A percentile compares a stretch with the other conserved stretches of the same genome.
Evolutionary conservation across 2,113 vertebrate genomes (phyloP).

Genomic region (Gopherus evgoodei): DNA sequence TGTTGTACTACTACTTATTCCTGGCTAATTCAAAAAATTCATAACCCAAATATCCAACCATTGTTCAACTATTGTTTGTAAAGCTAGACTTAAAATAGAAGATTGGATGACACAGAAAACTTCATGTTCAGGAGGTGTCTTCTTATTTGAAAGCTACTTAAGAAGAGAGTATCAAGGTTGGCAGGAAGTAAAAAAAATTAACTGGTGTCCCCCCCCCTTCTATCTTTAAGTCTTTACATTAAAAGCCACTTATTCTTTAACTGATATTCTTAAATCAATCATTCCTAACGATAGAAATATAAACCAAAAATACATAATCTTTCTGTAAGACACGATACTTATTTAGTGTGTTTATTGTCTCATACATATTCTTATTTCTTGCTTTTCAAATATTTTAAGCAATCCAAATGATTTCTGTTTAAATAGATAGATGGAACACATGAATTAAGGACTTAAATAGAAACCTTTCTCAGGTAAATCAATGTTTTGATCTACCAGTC

Average conservation of each 20-base stretch:
- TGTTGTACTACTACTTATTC: background rate
- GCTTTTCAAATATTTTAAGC: constrained; percentile 4
- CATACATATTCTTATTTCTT: background rate
- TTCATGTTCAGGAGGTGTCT: background rate
- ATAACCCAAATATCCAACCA: background rate
- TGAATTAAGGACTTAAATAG: background rate
- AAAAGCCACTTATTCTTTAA: background rate
- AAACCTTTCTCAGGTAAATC: background rate
- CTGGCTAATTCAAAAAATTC: background rate
- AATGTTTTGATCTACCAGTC: background rate
- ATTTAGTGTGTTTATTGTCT: constrained; percentile 11
- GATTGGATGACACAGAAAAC: background rate
- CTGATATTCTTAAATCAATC: background rate
- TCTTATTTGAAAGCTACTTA: background rate
- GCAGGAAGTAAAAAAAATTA: background rate
- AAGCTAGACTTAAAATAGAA: background rate
- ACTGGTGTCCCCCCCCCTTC: background rate
- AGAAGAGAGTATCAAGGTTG: background rate
- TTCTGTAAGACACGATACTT: background rate
- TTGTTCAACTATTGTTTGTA: background rate
- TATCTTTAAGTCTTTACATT: constrained; percentile 9
- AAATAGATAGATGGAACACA: background rate
- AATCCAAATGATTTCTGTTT: background rate
- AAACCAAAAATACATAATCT: background rate
- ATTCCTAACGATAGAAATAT: background rate